Evolutionary conservation across 2,888 invertebrate genomes (phyloP).

Genomic region (Chesias legatella): DNA sequence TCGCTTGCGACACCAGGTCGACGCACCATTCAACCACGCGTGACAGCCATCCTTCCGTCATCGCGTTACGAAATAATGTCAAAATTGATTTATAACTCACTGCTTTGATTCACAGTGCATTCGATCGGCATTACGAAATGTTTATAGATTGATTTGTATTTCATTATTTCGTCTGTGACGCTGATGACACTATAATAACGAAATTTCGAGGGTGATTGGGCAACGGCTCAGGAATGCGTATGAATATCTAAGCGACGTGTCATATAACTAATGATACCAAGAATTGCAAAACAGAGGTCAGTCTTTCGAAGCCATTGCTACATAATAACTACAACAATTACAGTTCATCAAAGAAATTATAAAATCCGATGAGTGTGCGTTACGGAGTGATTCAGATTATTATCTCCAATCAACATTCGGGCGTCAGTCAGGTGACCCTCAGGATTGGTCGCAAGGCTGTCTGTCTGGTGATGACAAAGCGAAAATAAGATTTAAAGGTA

Average conservation of each 20-base stretch:
- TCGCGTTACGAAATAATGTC: conserved; percentile 21
- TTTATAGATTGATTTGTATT: conserved; percentile 18
- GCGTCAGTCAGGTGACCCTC: conserved; percentile 27
- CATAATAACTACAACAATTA: conserved; percentile 27
- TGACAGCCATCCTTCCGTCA: conserved; percentile 16
- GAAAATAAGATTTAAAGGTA: conserved; percentile 11
- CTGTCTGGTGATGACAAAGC: conserved; percentile 25
- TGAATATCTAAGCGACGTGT: conserved; percentile 5
- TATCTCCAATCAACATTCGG: conserved; percentile 23
- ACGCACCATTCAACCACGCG: conserved; percentile 23
- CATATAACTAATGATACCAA: conserved; percentile 16
- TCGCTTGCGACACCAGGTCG: conserved; percentile 21
- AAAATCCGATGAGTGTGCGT: conserved; percentile 24
- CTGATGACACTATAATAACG: conserved; percentile 17
- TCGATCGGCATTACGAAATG: conserved; percentile 19
- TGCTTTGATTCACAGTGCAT: conserved; percentile 7
- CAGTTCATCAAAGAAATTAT: conserved; percentile 22
- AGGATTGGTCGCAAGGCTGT: conserved; percentile 25
- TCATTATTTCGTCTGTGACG: conserved; percentile 6
- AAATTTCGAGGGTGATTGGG: conserved; percentile 15
- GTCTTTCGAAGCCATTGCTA: conserved; percentile 6
- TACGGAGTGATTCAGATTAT: conserved; percentile 26
- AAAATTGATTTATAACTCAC: conserved; percentile 23
- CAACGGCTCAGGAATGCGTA: conserved; percentile 10
- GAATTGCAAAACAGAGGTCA: conserved; percentile 12